Percentiles rank a stretch among this genome's conserved stretches.
These are phyloP conservation scores for Myotis planiceps DNA, from an alignment of 2,797 vertebrate genomes.

Conservation along the genomic window DNA sequence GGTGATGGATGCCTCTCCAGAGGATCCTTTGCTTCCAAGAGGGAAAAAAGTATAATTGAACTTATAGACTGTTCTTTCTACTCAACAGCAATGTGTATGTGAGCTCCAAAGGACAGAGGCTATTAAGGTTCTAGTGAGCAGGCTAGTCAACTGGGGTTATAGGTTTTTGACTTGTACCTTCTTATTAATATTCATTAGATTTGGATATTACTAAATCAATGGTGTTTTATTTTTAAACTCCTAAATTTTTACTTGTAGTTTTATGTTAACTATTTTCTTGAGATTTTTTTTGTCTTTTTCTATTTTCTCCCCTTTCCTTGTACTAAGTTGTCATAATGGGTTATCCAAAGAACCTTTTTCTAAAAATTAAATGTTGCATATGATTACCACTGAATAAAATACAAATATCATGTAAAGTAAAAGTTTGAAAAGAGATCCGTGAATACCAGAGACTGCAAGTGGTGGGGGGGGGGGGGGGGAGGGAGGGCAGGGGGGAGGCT, in stretches of 20 bases:
- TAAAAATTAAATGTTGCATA: background rate
- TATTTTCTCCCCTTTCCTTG: background rate
- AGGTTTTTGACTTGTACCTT: slow-evolving; percentile 21
- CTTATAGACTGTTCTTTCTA: background rate
- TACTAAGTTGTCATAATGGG: background rate
- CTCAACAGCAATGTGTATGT: background rate
- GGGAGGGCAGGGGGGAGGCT: background rate
- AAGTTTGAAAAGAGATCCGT: background rate
- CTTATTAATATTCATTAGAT: slow-evolving; percentile 48
- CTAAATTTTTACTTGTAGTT: background rate
- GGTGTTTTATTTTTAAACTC: background rate
- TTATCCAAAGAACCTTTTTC: background rate
- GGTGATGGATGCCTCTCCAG: background rate
- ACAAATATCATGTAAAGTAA: background rate
- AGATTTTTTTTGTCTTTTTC: background rate
- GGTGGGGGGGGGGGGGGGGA: no score
- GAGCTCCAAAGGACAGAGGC: background rate
- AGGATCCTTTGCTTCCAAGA: slow-evolving; percentile 31
- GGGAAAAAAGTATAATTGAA: slow-evolving; percentile 44
- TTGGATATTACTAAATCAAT: background rate
- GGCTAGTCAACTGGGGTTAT: background rate
- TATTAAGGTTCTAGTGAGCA: background rate
- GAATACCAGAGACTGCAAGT: background rate
- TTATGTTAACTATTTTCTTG: background rate
- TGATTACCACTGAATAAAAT: background rate